Conservation (phyloP, 2,113 vertebrate genomes). For the Crotalus viridis region DNA sequence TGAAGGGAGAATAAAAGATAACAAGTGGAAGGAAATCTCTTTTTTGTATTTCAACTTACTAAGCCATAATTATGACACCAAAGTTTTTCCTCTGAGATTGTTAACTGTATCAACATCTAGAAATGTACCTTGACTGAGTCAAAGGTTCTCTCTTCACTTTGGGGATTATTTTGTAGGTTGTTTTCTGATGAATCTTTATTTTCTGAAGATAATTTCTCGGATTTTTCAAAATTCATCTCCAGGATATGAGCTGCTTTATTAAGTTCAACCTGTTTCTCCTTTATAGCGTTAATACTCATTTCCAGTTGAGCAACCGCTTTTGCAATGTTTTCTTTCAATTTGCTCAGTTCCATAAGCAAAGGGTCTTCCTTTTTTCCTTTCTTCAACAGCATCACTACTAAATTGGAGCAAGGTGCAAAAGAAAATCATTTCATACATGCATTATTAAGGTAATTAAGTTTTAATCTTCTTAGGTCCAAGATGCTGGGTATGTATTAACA, state of each 20-base stretch:
- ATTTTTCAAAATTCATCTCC: constrained; percentile 81
- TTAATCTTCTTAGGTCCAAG: neutral
- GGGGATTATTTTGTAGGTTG: constrained; percentile 66
- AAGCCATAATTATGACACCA: neutral
- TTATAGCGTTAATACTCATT: constrained; percentile 79
- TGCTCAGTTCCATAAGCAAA: constrained; percentile 86
- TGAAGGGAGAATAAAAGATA: neutral
- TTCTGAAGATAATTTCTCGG: constrained; percentile 66
- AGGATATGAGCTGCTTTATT: constrained; percentile 93
- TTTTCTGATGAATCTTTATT: constrained; percentile 69
- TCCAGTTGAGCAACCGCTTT: constrained; percentile 83
- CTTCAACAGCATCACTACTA: constrained; percentile 90
- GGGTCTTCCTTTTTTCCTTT: constrained; percentile 93
- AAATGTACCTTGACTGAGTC: constrained; percentile 78
- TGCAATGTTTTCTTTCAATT: constrained; percentile 87
- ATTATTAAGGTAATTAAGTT: constrained; percentile 17
- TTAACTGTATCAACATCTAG: constrained; percentile 33
- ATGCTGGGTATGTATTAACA: neutral
- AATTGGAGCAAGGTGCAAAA: constrained; percentile 40
- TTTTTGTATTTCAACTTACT: neutral
- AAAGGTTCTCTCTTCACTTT: constrained; percentile 67
- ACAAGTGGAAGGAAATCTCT: neutral
- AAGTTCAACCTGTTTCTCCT: constrained; percentile 88
- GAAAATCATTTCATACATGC: constrained; percentile 36
- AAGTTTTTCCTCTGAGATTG: neutral